Evolutionary conservation across 1,140 invertebrate species (phyloP).

Genomic region (Drosophila navojoa): DNA sequence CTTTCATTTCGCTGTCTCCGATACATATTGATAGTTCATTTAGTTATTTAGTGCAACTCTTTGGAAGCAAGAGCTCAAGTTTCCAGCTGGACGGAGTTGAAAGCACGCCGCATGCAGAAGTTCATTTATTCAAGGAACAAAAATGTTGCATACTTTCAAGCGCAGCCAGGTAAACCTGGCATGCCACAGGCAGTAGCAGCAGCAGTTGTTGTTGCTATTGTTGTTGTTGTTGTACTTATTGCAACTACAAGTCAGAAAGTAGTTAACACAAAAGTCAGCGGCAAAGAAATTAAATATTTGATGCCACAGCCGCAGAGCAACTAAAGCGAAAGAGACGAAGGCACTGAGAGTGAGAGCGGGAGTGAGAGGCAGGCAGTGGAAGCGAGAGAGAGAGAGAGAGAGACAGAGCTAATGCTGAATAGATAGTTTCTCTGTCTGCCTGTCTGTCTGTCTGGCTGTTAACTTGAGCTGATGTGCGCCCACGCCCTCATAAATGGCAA

Average conservation of each 20-base stretch:
- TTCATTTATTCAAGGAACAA: background rate
- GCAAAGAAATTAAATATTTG: slow-evolving; percentile 60
- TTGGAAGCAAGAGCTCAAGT: too few species aligned
- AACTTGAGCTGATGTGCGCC: slow-evolving; percentile 17
- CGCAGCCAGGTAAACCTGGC: background rate
- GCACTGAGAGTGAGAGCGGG: background rate
- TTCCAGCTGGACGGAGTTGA: background rate
- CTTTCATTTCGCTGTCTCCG: too few species aligned
- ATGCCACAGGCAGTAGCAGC: slow-evolving; percentile 14
- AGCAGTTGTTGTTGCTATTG: slow-evolving; percentile 8
- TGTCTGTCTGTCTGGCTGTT: background rate
- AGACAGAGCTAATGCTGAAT: background rate
- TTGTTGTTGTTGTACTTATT: slow-evolving; percentile 1
- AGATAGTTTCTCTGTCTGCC: slow-evolving; percentile 1
- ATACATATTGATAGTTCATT: too few species aligned
- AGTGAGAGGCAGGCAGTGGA: too few species aligned
- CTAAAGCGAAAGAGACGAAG: background rate
- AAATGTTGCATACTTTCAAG: slow-evolving; percentile 16
- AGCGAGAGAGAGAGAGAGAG: background rate
- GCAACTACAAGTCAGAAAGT: slow-evolving; percentile 17
- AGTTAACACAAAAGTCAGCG: slow-evolving; percentile 41
- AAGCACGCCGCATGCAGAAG: background rate
- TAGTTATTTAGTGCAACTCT: too few species aligned
- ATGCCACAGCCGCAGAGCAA: background rate
- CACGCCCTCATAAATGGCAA: slow-evolving; percentile 47